Percentiles rank a stretch among this genome's conserved stretches.
Conservation (phyloP, 2,113 vertebrate genomes). For the Aptenodytes patagonicus region DNA sequence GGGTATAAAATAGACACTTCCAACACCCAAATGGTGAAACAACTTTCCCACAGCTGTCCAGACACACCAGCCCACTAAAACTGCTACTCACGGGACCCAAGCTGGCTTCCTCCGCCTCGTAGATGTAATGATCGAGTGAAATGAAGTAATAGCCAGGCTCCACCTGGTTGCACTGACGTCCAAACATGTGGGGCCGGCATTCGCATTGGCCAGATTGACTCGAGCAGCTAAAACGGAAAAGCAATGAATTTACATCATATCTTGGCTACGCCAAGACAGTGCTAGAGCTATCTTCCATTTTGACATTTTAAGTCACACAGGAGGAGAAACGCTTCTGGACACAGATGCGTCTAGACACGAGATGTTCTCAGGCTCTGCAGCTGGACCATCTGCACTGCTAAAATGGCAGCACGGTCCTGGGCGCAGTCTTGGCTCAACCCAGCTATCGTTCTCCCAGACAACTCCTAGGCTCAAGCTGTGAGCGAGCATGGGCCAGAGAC, state of each 20-base stretch:
- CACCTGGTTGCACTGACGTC: slow-evolving; percentile 90
- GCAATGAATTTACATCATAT: neutral
- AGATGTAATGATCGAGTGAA: slow-evolving; percentile 94
- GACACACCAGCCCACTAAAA: neutral
- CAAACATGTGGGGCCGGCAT: slow-evolving; percentile 90
- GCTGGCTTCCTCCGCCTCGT: slow-evolving; percentile 89
- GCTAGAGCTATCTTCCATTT: neutral
- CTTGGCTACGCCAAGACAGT: neutral
- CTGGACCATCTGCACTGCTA: neutral
- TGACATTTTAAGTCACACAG: neutral
- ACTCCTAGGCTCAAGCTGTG: neutral
- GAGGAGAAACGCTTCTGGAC: neutral
- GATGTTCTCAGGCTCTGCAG: neutral
- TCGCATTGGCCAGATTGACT: slow-evolving; percentile 87
- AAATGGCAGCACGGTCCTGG: neutral
- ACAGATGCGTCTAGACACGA: neutral
- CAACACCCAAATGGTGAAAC: neutral
- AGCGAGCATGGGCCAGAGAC: neutral
- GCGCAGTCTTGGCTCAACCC: neutral
- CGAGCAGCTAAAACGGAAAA: slow-evolving; percentile 81
- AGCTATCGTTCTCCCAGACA: neutral
- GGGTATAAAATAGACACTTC: neutral
- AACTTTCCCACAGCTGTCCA: neutral
- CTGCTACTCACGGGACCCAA: slow-evolving; percentile 88
- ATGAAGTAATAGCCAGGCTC: slow-evolving; percentile 94